Conservation (phyloP, 92 coral and sea anemone species). For the Phenganax marumi region DNA sequence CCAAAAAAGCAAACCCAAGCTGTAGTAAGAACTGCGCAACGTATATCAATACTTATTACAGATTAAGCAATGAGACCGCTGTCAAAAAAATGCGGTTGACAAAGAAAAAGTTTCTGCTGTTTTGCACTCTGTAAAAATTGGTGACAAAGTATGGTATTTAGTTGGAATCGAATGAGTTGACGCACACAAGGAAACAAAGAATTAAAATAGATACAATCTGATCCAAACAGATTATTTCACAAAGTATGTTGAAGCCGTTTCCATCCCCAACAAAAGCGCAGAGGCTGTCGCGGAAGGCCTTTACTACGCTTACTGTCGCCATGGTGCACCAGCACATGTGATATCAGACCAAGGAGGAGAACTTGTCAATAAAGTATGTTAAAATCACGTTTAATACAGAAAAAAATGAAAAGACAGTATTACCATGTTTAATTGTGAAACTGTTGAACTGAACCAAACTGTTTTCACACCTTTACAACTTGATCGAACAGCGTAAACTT, state of each 20-base stretch:
- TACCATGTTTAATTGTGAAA: no score
- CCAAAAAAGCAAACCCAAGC: no score
- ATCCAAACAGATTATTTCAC: constrained; percentile 42
- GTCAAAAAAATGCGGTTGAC: constrained; percentile 51
- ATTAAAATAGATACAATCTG: constrained; percentile 46
- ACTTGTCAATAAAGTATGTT: constrained; percentile 61
- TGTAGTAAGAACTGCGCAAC: no score
- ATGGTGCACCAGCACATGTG: constrained; percentile 73
- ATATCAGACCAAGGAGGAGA: constrained; percentile 71
- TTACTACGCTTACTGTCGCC: constrained; percentile 57
- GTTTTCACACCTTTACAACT: neutral
- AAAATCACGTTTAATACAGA: neutral
- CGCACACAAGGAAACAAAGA: constrained; percentile 48
- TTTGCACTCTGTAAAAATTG: constrained; percentile 61
- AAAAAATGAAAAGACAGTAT: neutral
- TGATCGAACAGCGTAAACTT: no score
- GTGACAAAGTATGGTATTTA: constrained; percentile 61
- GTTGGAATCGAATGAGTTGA: constrained; percentile 66
- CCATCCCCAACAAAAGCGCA: constrained; percentile 64
- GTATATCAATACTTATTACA: neutral
- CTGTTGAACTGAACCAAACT: no score
- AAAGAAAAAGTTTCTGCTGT: constrained; percentile 41
- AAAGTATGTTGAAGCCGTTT: constrained; percentile 56
- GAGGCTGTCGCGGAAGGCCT: constrained; percentile 59
- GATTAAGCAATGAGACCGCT: constrained; percentile 47